These are phyloP conservation scores for Poecilus cupreus DNA, from an alignment of 2,888 invertebrate genomes.

Conservation along the genomic window DNA sequence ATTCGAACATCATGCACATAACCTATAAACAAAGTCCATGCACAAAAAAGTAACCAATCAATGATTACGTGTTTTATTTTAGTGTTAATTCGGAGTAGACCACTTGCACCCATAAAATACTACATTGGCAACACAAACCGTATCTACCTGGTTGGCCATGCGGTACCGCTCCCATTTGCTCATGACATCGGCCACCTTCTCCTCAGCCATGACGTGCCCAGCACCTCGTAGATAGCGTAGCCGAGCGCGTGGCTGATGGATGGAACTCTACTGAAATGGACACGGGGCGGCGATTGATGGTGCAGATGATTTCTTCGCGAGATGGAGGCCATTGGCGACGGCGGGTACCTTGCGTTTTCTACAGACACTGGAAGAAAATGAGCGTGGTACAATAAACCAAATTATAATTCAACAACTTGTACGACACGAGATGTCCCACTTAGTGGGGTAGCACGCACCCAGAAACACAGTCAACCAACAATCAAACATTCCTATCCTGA, in stretches of 20 bases:
- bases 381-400: no score
- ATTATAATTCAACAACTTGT: not conserved
- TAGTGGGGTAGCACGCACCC: no score
- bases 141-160: slow-evolving; percentile 72
- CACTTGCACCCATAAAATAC: slow-evolving; percentile 29
- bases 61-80: no score
- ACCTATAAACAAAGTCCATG: no score
- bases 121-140: not conserved
- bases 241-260: slow-evolving; percentile 87
- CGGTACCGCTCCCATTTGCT: slow-evolving; percentile 96
- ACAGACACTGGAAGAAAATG: slow-evolving; percentile 76
- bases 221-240: slow-evolving; percentile 94
- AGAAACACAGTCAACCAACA: no score
- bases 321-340: slow-evolving; percentile 94
- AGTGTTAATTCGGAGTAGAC: no score
- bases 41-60: no score
- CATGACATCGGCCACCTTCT: slow-evolving; percentile 95
- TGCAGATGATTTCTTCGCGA: slow-evolving; percentile 93
- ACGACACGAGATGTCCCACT: not conserved
- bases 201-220: slow-evolving; percentile 88
- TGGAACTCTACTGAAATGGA: slow-evolving; percentile 95
- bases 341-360: slow-evolving; percentile 82
- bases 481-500: no score
- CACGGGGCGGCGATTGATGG: slow-evolving; percentile 91
- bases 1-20: no score